Conservation (phyloP, 2,797 vertebrate species). For the Mareca penelope region DNA sequence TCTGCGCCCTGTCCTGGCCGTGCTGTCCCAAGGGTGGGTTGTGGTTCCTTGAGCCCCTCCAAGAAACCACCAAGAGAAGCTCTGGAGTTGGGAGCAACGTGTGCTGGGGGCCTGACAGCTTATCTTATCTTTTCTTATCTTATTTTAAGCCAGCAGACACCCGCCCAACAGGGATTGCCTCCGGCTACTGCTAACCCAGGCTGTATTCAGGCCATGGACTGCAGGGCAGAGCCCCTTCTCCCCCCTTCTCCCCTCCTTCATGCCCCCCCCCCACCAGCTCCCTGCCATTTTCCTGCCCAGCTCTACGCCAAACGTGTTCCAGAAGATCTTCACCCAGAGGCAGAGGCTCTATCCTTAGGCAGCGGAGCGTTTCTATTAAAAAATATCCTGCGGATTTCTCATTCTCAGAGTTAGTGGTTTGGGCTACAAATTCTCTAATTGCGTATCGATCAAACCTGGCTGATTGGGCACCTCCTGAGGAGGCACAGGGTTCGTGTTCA, state of each 20-base stretch:
- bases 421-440: neutral
- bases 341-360: neutral
- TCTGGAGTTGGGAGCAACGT: neutral
- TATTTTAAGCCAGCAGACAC: neutral
- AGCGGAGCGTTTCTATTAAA: neutral
- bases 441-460: neutral
- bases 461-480: neutral
- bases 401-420: neutral
- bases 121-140: neutral
- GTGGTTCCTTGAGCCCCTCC: neutral
- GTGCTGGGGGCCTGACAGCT: neutral
- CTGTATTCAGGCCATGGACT: neutral
- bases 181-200: neutral
- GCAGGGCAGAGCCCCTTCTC: neutral
- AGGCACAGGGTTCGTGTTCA: accelerated
- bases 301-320: neutral
- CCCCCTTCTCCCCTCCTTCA: neutral
- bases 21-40: neutral
- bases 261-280: neutral
- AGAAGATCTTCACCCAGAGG: neutral
- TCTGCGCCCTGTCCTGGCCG: accelerated
- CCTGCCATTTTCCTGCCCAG: neutral
- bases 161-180: neutral
- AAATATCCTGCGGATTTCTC: neutral
- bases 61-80: neutral